phyloP scores from a whole-genome alignment of 1,140 invertebrate genomes.

The Drosophila mayri region DNA sequence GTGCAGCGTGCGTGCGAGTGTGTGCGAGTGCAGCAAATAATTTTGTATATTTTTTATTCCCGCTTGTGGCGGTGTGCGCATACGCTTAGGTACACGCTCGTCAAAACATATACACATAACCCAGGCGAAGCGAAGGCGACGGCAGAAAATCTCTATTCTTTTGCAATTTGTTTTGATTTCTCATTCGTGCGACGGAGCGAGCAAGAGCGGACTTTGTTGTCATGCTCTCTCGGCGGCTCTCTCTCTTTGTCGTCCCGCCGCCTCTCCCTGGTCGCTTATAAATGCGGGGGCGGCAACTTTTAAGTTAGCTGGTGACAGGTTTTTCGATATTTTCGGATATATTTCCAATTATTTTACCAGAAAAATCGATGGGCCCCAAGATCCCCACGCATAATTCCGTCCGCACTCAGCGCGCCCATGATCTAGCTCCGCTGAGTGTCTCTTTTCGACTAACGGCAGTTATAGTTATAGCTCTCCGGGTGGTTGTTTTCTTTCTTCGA shows the following conservation, averaged over 20 bases:
- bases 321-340: background rate
- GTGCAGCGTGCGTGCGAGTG: constrained; percentile 24
- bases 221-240: constrained; percentile 33
- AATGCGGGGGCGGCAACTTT: constrained; percentile 6
- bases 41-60: constrained; percentile 70
- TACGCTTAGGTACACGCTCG: constrained; percentile 82
- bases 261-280: constrained; percentile 12
- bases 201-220: constrained; percentile 24
- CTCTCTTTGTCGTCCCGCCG: constrained; percentile 8
- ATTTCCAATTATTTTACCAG: constrained; percentile 6
- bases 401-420: constrained; percentile 49
- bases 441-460: constrained; percentile 66
- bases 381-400: constrained; percentile 34
- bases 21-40: constrained; percentile 70
- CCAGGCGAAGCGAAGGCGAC: constrained; percentile 42
- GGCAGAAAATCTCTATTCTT: constrained; percentile 81
- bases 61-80: constrained; percentile 69
- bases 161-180: constrained; percentile 83
- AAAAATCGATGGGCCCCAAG: constrained; percentile 16
- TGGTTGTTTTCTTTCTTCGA: constrained; percentile 39
- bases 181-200: constrained; percentile 59
- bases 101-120: constrained; percentile 80
- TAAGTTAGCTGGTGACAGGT: background rate
- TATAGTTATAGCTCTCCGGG: constrained; percentile 43
- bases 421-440: constrained; percentile 75